Evolutionary conservation across 2,113 vertebrate genomes (phyloP).

Genomic region (Entelurus aequoreus): DNA sequence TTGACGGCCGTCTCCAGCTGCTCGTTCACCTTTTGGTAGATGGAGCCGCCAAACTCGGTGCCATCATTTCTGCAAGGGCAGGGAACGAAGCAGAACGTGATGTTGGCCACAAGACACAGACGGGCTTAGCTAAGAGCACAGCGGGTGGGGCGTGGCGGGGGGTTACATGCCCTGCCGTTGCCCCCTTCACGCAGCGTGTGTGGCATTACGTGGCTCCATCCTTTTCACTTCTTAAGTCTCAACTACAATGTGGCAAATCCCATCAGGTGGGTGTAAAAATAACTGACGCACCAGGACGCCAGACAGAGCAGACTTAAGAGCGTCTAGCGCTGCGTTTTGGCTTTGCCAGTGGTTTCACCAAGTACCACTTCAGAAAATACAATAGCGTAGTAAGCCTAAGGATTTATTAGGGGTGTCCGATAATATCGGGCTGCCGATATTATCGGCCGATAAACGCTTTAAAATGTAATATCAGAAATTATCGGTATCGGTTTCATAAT

Average conservation of each 20-base stretch:
- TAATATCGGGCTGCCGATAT: too few species aligned
- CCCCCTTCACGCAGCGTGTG: constrained; percentile 4
- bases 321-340: constrained; percentile 16
- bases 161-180: not conserved
- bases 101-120: constrained; percentile 11
- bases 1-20: constrained; percentile 95
- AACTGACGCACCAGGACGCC: constrained; percentile 18
- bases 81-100: not conserved
- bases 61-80: constrained; percentile 85
- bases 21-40: constrained; percentile 97
- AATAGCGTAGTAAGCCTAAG: too few species aligned
- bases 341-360: not conserved
- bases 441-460: too few species aligned
- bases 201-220: constrained; percentile 4
- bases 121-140: constrained; percentile 22
- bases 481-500: too few species aligned
- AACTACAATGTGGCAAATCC: constrained; percentile 45
- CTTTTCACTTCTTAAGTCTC: constrained; percentile 8
- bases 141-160: constrained; percentile 14
- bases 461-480: too few species aligned
- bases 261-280: constrained; percentile 56
- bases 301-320: not conserved
- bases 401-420: too few species aligned
- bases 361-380: too few species aligned
- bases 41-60: constrained; percentile 95